Percentiles rank a stretch among this genome's conserved stretches.
These are phyloP conservation scores for Perccottus glenii DNA, from an alignment of 2,113 vertebrate genomes.

Conservation along the genomic window DNA sequence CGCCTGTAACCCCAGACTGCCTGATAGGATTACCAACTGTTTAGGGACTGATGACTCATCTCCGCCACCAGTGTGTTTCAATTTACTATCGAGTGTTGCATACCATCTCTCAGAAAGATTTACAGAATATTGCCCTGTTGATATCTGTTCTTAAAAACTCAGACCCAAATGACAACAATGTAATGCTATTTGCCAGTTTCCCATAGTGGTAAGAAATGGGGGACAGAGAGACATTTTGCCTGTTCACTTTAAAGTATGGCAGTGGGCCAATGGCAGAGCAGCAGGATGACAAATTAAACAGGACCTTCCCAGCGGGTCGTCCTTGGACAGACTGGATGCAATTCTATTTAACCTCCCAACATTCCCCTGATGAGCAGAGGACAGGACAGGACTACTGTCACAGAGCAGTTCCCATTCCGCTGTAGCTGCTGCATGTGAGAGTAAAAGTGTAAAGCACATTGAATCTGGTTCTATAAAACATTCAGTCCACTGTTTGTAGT, in stretches of 20 bases:
- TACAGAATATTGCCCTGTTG: no score
- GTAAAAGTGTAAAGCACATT: constrained; percentile 14
- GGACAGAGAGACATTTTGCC: constrained; percentile 46
- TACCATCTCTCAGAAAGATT: no score
- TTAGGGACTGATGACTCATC: constrained; percentile 40
- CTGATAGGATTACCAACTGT: constrained; percentile 33
- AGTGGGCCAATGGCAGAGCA: constrained; percentile 58
- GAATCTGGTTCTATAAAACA: constrained; percentile 24
- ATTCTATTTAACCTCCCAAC: constrained; percentile 62
- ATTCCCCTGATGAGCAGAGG: constrained; percentile 49
- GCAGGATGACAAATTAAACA: constrained; percentile 64
- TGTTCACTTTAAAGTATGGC: constrained; percentile 67
- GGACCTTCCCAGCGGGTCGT: constrained; percentile 66
- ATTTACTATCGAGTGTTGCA: constrained; percentile 15
- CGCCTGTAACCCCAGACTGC: constrained; percentile 17
- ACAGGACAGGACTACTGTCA: constrained; percentile 36
- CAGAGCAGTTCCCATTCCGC: constrained; percentile 7
- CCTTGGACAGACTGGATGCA: constrained; percentile 63
- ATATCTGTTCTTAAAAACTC: background rate
- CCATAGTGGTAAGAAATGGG: constrained; percentile 26
- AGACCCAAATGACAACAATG: no score
- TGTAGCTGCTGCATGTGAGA: constrained; percentile 25
- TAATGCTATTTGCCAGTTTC: constrained; percentile 23
- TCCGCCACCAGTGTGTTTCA: constrained; percentile 2
- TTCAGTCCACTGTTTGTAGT: constrained; percentile 25